A percentile compares a stretch with the other conserved stretches of the same genome.
Evolutionary conservation across 2,797 vertebrate genomes (phyloP).

Genomic region (Macropus fuliginosus): DNA sequence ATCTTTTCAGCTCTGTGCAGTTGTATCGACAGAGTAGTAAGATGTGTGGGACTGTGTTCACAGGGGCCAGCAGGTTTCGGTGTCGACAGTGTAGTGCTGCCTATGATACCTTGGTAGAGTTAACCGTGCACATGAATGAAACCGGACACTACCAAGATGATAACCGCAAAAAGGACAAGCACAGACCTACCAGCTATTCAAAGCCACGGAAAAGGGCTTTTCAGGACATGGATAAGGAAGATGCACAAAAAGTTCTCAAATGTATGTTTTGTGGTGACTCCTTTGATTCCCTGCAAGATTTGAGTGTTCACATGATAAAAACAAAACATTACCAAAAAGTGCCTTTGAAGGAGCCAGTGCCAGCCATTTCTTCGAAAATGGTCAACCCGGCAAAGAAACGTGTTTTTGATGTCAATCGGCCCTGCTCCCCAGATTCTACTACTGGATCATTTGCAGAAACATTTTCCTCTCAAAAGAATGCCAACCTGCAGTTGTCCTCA

Average conservation of each 20-base stretch:
- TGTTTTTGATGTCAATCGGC: conserved; percentile 93
- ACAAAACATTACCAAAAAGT: conserved; percentile 99
- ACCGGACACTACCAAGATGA: conserved; percentile 98
- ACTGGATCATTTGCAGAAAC: conserved; percentile 92
- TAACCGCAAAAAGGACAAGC: conserved; percentile 95
- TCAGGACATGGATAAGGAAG: conserved; percentile 98
- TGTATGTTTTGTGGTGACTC: conserved; percentile 99
- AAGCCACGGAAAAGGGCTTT: conserved; percentile 96
- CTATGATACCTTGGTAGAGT: conserved; percentile 97
- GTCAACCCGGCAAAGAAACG: conserved; percentile 96
- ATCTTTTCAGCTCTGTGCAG: conserved; percentile 99
- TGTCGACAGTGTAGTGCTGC: conserved; percentile 98
- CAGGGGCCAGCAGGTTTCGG: conserved; percentile 96
- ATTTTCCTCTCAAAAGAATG: conserved; percentile 90
- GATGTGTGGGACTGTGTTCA: conserved; percentile 94
- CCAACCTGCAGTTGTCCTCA: conserved; percentile 88
- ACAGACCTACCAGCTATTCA: conserved; percentile 92
- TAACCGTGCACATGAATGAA: conserved; percentile 99
- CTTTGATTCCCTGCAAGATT: conserved; percentile 98
- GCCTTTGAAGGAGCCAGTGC: conserved; percentile 99
- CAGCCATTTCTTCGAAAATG: conserved; percentile 95
- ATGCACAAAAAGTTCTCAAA: conserved; percentile 98
- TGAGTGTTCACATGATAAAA: conserved; percentile 99
- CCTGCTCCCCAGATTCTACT: conserved; percentile 97
- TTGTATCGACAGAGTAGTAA: conserved; percentile 97